Evolutionary conservation across 2,888 invertebrate species (phyloP), one percentile per base, ranked within the genome.

Genomic region (Epinotia brunnichana): DNA sequence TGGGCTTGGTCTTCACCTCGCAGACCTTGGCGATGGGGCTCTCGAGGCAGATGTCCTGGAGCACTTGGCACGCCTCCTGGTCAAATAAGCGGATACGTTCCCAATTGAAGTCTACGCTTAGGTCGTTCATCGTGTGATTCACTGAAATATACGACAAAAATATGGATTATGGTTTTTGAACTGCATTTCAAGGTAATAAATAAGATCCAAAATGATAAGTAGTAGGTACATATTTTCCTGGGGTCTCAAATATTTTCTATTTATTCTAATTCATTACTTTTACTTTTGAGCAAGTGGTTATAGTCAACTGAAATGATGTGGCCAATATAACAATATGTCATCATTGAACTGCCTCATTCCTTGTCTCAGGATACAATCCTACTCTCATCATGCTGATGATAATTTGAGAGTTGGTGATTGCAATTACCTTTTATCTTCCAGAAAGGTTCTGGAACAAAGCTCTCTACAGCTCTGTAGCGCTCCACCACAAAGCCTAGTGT

Each of bases 401-500:
- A 2, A 13, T 15, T 13, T 4, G 44, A 44, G 15, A 15, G 13
- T 44, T 44, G 0, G 3, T 44, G 44, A 44, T 15, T 15, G 13
- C 9, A 35, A 5, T 11, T 85, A 96, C 97, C 96, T 95, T 95
- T 96, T 61, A 99, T 95, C 89, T 97, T 99, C 99, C 99, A 99
- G 92, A 99, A 99, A 4, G 95, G 94, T 90, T 99, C 99, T 0
- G 97, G 94, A 10, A 98, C 95, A 90, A 99, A 99, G 76, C 95
- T 95, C 86, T 98, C 96, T 61, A 98, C 96, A 29, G 98, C 97
- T 84, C 98, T 96, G 86, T 97, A 99, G 67, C 99, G 94, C 87
- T 99, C 99, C 0, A 99, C 99, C n/a, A 99, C 99, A 94, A 99
- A 99, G 1, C 99, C 99, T n/a, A 99, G 93, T 0, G 99, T 99